A percentile compares a stretch with the other conserved stretches of the same genome.
Evolutionary conservation across 2,888 invertebrate genomes (phyloP).

Genomic region (Cheilosia variabilis): DNA sequence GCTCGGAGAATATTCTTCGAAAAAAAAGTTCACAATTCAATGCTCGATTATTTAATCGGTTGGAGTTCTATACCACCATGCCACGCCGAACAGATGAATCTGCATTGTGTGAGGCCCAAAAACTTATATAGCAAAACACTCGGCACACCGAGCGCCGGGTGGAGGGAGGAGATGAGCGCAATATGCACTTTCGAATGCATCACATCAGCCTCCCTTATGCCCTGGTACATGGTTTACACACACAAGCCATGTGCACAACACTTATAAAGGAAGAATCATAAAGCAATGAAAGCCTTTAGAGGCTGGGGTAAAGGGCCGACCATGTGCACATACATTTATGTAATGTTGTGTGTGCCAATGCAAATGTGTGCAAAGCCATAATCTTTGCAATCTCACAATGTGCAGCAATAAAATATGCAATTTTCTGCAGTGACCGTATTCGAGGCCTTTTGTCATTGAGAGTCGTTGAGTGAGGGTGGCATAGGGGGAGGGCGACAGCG

Average conservation of each 20-base stretch:
- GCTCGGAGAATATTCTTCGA: conserved; percentile 3
- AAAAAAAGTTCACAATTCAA: conserved; percentile 56
- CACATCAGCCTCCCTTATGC: conserved; percentile 5
- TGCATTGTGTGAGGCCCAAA: conserved; percentile 1
- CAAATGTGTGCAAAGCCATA: conserved; percentile 58
- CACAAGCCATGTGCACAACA: conserved; percentile 7
- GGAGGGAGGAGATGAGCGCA: background rate
- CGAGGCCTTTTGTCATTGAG: conserved; percentile 67
- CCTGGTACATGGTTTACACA: conserved; percentile 13
- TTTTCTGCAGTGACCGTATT: conserved; percentile 75
- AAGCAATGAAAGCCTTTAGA: conserved; percentile 47
- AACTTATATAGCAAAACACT: conserved; percentile 1
- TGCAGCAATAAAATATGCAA: conserved; percentile 75
- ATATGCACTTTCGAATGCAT: conserved; percentile 68
- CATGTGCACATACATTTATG: background rate
- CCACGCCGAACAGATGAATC: background rate
- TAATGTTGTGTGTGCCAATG: conserved; percentile 34
- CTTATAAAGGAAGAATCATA: conserved; percentile 58
- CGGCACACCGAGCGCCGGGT: background rate
- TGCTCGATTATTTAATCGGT: conserved; percentile 67
- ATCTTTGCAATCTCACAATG: conserved; percentile 67
- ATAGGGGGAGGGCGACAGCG: conserved; percentile 5
- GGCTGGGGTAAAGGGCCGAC: conserved; percentile 13
- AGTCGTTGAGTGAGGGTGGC: conserved; percentile 5
- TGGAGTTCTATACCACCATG: conserved; percentile 1